Conservation (phyloP, 1,140 invertebrate species). For the Brachionus paranguensis region DNA sequence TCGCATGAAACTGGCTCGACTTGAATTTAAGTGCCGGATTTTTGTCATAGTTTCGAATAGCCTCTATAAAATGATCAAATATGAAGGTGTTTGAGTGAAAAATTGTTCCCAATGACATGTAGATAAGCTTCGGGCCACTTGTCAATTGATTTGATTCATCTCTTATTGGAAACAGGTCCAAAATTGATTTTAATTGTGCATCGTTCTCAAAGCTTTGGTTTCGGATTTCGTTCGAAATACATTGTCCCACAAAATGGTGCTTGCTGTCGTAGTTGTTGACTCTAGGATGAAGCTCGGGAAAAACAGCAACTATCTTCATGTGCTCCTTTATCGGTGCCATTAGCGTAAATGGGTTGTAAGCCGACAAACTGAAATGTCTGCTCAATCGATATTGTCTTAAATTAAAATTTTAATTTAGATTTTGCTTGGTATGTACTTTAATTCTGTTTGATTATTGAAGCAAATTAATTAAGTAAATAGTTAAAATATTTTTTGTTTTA, state of each 20-base stretch:
- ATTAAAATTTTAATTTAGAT: not conserved
- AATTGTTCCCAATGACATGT: not conserved
- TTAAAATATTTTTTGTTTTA: too few species aligned
- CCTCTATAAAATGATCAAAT: not conserved
- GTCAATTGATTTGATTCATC: not conserved
- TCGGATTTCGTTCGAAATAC: not conserved
- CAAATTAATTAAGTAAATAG: too few species aligned
- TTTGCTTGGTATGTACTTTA: too few species aligned
- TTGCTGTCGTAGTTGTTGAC: not conserved
- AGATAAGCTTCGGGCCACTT: not conserved
- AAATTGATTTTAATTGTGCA: not conserved
- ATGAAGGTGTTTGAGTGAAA: not conserved
- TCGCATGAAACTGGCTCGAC: not conserved
- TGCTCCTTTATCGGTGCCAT: not conserved
- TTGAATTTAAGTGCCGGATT: not conserved
- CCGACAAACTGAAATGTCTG: not conserved
- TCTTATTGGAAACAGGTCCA: not conserved
- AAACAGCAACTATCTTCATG: conserved; percentile 12
- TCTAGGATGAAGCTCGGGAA: not conserved
- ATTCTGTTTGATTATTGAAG: too few species aligned
- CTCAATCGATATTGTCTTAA: not conserved
- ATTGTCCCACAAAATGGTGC: not conserved
- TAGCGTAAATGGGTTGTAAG: not conserved
- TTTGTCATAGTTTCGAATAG: not conserved
- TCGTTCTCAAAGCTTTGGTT: not conserved